Evolutionary conservation across 2,888 invertebrate species (phyloP).

Genomic region (Cybosia mesomella): DNA sequence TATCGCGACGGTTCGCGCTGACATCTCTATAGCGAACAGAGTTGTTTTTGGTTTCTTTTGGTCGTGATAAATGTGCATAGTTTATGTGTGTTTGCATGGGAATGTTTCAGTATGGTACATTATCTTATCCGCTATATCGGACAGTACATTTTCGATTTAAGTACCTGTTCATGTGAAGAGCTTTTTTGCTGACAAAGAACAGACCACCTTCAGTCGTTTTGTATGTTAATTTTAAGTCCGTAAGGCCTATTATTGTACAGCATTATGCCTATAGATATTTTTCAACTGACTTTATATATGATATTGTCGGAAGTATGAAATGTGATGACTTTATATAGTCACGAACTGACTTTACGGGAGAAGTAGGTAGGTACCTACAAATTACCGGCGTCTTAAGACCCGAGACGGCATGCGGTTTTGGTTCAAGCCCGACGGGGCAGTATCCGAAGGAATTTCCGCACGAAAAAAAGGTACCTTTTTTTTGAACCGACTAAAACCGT

Average conservation of each 20-base stretch:
- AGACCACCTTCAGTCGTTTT: slow-evolving; percentile 1
- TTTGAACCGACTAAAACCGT: no score
- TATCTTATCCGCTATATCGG: slow-evolving; percentile 40
- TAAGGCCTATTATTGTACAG: not conserved
- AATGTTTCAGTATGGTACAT: slow-evolving; percentile 41
- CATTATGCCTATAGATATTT: not conserved
- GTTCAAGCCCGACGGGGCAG: no score
- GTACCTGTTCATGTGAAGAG: slow-evolving; percentile 3
- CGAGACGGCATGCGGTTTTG: no score
- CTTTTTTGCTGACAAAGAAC: no score
- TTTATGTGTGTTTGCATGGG: slow-evolving; percentile 38
- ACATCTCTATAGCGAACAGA: slow-evolving; percentile 48
- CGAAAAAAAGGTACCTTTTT: no score
- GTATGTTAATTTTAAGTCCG: not conserved
- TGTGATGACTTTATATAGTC: no score
- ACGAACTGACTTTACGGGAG: no score
- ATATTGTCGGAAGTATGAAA: no score
- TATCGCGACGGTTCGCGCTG: slow-evolving; percentile 41
- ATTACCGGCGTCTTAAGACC: no score
- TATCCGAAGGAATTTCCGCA: no score
- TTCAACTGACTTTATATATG: no score
- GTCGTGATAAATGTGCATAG: slow-evolving; percentile 51
- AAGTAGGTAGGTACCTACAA: no score
- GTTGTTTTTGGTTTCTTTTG: slow-evolving; percentile 41
- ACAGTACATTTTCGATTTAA: slow-evolving; percentile 30